Evolutionary conservation across 1,140 invertebrate genomes (phyloP).

Genomic region (Grapholita molesta): DNA sequence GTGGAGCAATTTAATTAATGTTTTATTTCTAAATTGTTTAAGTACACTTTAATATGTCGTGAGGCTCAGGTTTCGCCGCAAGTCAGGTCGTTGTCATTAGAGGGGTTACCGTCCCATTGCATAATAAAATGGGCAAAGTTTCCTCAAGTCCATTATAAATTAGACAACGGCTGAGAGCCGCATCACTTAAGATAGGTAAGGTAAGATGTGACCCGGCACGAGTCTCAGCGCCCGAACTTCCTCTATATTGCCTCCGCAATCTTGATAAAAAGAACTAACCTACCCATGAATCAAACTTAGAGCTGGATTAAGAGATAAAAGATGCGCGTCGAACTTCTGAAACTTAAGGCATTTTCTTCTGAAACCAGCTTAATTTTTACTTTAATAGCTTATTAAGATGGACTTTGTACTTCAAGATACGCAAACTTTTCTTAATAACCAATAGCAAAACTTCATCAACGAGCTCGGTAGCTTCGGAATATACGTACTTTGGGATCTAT

Average conservation of each 20-base stretch:
- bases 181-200: slow-evolving; percentile 77
- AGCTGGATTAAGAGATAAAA: slow-evolving; percentile 62
- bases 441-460: slow-evolving; percentile 3
- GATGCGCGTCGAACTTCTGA: slow-evolving; percentile 53
- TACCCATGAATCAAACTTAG: slow-evolving; percentile 62
- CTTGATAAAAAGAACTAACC: slow-evolving; percentile 76
- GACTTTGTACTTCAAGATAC: slow-evolving; percentile 14
- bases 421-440: slow-evolving; percentile 15
- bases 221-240: slow-evolving; percentile 67
- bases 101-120: slow-evolving; percentile 72
- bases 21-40: slow-evolving; percentile 46
- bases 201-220: slow-evolving; percentile 75
- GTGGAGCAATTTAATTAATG: not conserved
- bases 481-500: not conserved
- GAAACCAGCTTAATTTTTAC: slow-evolving; percentile 30
- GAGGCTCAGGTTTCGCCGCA: slow-evolving; percentile 51
- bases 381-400: slow-evolving; percentile 17
- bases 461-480: not conserved
- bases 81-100: slow-evolving; percentile 72
- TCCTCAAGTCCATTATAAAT: slow-evolving; percentile 77
- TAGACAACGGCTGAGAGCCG: slow-evolving; percentile 74
- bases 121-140: slow-evolving; percentile 77
- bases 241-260: slow-evolving; percentile 63
- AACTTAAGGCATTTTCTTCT: slow-evolving; percentile 30
- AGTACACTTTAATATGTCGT: slow-evolving; percentile 53